phyloP scores from a whole-genome alignment of 2,888 invertebrate genomes.

The Monoplex corrugatus region DNA sequence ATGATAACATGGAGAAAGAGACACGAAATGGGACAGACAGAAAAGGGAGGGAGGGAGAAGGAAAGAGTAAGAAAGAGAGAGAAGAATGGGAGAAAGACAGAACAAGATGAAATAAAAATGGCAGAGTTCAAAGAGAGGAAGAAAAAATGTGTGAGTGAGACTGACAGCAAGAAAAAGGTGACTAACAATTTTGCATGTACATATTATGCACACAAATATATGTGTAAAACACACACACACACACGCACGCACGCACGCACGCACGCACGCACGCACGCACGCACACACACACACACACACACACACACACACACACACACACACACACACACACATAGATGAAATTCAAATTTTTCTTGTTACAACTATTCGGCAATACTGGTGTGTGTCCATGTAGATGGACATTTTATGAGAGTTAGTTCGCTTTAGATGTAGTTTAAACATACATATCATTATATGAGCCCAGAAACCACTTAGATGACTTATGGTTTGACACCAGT shows the following conservation, averaged over 20 bases:
- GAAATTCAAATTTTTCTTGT: no score
- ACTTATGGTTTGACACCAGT: no score
- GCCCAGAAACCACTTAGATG: no score
- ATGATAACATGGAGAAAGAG: no score
- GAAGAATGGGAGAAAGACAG: not conserved
- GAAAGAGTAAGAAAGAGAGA: not conserved
- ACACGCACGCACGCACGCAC: not conserved
- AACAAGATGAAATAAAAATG: not conserved
- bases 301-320: not conserved
- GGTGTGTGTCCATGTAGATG: no score
- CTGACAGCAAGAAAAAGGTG: not conserved
- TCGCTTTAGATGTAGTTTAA: no score
- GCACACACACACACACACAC: not conserved
- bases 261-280: not conserved
- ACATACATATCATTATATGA: no score
- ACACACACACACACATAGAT: not conserved
- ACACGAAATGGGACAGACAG: no score
- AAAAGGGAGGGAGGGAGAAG: no score
- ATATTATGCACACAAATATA: not conserved
- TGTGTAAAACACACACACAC: not conserved
- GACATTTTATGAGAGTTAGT: no score
- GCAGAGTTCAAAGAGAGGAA: no score
- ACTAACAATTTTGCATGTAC: not conserved
- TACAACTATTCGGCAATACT: no score
- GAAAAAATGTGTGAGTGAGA: not conserved